Evolutionary conservation across 2,888 invertebrate species (phyloP), one percentile per base, ranked within the genome.

Genomic region (Podabrus alpinus): DNA sequence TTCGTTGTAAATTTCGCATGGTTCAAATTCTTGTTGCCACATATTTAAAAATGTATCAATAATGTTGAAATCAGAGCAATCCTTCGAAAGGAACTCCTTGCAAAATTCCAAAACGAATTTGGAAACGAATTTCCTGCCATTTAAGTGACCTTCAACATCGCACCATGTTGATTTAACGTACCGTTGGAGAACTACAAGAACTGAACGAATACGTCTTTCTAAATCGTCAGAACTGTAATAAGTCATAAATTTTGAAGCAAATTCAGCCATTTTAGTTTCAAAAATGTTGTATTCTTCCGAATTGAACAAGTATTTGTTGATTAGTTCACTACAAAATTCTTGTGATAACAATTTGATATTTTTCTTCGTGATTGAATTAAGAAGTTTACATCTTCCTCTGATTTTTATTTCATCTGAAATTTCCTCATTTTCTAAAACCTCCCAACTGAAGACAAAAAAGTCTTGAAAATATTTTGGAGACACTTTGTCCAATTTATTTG

Each of bases 51-150:
- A 62, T 15, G 21, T 10, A 3, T 11, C 9, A 21, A 74, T 16
- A 24, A 29, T 17, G 5, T 68, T 45, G 3, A 15, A 15, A 17
- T 21, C n/a, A 3, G 7, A 13, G 19, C 15, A 13, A 9, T 66
- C 16, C n/a, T 68, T 59, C 1, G 24, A 16, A 10, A 73, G 13
- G 25, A 67, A 74, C 3, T 74, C 19, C 2, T 59, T 19, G 15
- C 74, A 68, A 19, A 74, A 61, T 24, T 67, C 5, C 45, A 60
- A 19, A 4, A 71, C 29, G n/a, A 68, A 72, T 62, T 68, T 29
- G n/a, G 13, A 21, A 68, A 59, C 29, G 10, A 13, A 17, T 64
- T 72, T 68, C n/a, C 61, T 60, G n/a, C 60, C 25, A 13, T 24
- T 11, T 15, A 15, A 15, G 9, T n/a, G 13, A 3, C 45, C 13